phyloP scores from a whole-genome alignment of 2,797 vertebrate genomes.

The Chelidonichthys spinosus region DNA sequence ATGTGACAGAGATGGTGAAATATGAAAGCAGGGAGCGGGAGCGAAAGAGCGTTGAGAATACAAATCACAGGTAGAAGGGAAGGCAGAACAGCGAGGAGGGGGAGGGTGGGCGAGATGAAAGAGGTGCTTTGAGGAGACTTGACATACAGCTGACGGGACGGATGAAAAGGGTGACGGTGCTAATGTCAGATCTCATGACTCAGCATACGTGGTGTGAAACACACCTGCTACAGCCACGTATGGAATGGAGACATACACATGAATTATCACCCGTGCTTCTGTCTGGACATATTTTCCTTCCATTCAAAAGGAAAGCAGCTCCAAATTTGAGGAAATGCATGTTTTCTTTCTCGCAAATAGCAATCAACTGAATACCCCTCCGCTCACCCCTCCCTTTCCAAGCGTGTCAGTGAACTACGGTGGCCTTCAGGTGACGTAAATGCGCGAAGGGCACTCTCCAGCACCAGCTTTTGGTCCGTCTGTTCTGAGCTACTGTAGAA shows the following conservation, averaged over 20 bases:
- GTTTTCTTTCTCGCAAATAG: no score
- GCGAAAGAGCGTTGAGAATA: slow-evolving; percentile 20
- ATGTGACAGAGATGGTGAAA: slow-evolving; percentile 8
- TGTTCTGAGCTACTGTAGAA: no score
- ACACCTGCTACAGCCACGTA: slow-evolving; percentile 19
- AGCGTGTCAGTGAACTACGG: background rate
- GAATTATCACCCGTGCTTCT: no score
- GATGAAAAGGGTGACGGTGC: slow-evolving; percentile 39
- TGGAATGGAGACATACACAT: background rate
- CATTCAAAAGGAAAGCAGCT: no score
- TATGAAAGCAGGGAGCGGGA: slow-evolving; percentile 8
- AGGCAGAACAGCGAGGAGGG: slow-evolving; percentile 6
- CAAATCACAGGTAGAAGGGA: slow-evolving; percentile 30
- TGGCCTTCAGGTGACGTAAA: background rate
- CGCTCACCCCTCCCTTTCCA: no score
- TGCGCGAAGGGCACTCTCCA: no score
- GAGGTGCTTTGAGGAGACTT: slow-evolving; percentile 18
- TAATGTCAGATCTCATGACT: slow-evolving; percentile 60
- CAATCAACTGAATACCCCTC: no score
- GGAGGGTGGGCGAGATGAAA: slow-evolving; percentile 27
- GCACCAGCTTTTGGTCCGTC: no score
- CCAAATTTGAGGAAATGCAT: no score
- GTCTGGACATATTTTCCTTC: no score
- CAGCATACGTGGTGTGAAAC: slow-evolving; percentile 28
- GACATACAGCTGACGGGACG: slow-evolving; percentile 35